phyloP scores from a whole-genome alignment of 2,113 vertebrate genomes.

The Bufo gargarizans region DNA sequence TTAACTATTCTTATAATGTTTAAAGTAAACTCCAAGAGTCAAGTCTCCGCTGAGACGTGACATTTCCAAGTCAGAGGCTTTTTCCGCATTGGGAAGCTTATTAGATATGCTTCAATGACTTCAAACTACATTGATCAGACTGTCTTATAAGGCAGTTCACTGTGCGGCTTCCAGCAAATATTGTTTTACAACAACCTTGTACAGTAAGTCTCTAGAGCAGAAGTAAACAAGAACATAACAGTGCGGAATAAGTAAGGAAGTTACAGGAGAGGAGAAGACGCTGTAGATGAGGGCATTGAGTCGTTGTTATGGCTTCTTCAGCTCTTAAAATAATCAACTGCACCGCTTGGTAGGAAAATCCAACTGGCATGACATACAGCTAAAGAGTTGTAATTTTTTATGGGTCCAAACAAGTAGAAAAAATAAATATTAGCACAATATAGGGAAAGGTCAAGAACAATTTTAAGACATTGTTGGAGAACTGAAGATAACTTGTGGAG shows the following conservation, averaged over 20 bases:
- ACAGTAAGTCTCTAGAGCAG: conserved; percentile 12
- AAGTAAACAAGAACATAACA: conserved; percentile 14
- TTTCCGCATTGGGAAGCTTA: conserved; percentile 28
- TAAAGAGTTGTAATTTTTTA: background rate
- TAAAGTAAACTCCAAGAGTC: conserved; percentile 45
- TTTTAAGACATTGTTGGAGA: background rate
- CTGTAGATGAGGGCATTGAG: background rate
- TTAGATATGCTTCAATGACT: conserved; percentile 54
- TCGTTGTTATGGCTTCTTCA: background rate
- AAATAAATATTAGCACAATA: background rate
- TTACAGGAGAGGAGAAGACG: background rate
- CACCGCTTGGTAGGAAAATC: background rate
- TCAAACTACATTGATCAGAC: conserved; percentile 51
- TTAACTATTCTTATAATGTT: conserved; percentile 45
- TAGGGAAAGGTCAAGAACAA: background rate
- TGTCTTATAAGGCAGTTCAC: conserved; percentile 27
- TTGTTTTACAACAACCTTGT: conserved; percentile 34
- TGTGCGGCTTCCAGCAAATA: conserved; percentile 24
- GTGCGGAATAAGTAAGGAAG: background rate
- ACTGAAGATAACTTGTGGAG: background rate
- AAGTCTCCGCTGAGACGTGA: conserved; percentile 41
- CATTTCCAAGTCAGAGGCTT: conserved; percentile 41
- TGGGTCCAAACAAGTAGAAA: background rate
- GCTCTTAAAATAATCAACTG: background rate
- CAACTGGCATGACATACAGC: background rate